Evolutionary conservation across 2,888 invertebrate genomes (phyloP).

Genomic region (Agrilus biguttatus): DNA sequence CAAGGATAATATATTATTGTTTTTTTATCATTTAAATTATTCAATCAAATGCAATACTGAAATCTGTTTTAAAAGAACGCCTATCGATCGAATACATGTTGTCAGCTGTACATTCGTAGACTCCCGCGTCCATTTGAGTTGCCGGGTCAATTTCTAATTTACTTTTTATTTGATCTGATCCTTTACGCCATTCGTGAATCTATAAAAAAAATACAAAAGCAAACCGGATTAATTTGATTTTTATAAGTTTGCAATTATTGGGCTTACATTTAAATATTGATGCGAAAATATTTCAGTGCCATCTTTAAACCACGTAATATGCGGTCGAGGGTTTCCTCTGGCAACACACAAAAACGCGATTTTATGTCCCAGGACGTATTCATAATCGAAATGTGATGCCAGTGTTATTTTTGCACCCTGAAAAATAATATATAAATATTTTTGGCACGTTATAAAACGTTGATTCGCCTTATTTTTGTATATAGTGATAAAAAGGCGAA

Average conservation of each 20-base stretch:
- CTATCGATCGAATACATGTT: constrained; percentile 88
- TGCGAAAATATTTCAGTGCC: constrained; percentile 86
- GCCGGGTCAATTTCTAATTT: constrained; percentile 92
- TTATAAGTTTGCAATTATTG: background rate
- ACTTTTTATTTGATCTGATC: constrained; percentile 70
- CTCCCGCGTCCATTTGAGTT: constrained; percentile 91
- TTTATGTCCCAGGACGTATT: constrained; percentile 88
- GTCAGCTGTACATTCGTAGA: constrained; percentile 86
- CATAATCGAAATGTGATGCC: constrained; percentile 85
- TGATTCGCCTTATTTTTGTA: no score
- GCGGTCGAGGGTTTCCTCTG: constrained; percentile 76
- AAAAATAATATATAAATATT: constrained; percentile 8
- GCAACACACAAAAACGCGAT: constrained; percentile 87
- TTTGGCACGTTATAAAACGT: no score
- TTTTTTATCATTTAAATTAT: background rate
- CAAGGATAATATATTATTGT: background rate
- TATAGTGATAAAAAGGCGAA: no score
- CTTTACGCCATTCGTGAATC: constrained; percentile 84
- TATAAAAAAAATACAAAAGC: constrained; percentile 23
- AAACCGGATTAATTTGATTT: background rate
- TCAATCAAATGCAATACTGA: constrained; percentile 79
- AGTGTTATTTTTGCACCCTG: constrained; percentile 82
- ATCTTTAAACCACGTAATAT: constrained; percentile 93
- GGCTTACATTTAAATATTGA: constrained; percentile 70
- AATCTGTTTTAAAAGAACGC: constrained; percentile 84